A percentile compares a stretch with the other conserved stretches of the same genome.
phyloP scores from a whole-genome alignment of 2,113 vertebrate species.

The Siniperca chuatsi region DNA sequence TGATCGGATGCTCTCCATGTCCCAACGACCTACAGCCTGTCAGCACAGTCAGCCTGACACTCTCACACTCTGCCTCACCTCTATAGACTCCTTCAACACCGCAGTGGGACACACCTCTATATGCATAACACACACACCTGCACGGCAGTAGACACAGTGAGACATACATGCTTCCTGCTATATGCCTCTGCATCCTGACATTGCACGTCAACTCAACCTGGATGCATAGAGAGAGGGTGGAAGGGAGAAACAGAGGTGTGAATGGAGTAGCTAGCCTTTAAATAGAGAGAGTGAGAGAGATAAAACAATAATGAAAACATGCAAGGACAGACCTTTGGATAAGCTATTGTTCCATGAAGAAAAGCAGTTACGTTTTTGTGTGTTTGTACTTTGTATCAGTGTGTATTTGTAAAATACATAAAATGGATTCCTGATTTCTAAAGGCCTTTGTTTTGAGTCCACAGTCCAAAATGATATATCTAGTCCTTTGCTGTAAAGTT shows the following conservation, averaged over 20 bases:
- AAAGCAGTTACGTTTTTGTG: background rate
- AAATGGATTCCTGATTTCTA: conserved; percentile 5
- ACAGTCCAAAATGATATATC: conserved; percentile 27
- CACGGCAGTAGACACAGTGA: conserved; percentile 10
- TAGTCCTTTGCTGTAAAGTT: conserved; percentile 22
- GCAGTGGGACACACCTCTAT: conserved; percentile 24
- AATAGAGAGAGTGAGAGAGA: background rate
- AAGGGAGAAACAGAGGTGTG: conserved; percentile 4
- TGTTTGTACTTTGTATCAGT: background rate
- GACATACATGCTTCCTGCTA: background rate
- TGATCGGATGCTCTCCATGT: conserved; percentile 47
- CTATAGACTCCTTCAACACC: conserved; percentile 73
- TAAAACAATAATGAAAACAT: conserved; percentile 1
- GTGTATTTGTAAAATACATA: conserved; percentile 14
- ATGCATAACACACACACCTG: conserved; percentile 42
- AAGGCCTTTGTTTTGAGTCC: conserved; percentile 13
- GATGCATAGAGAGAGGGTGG: background rate
- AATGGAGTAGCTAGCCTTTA: background rate
- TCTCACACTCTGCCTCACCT: conserved; percentile 73
- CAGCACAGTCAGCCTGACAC: conserved; percentile 57
- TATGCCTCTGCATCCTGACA: background rate
- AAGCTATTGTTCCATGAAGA: conserved; percentile 1
- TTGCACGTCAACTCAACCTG: conserved; percentile 15
- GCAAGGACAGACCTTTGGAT: background rate
- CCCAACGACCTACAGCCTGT: conserved; percentile 60